phyloP scores from a whole-genome alignment of 2,888 invertebrate genomes.

The Tiliacea aurago region DNA sequence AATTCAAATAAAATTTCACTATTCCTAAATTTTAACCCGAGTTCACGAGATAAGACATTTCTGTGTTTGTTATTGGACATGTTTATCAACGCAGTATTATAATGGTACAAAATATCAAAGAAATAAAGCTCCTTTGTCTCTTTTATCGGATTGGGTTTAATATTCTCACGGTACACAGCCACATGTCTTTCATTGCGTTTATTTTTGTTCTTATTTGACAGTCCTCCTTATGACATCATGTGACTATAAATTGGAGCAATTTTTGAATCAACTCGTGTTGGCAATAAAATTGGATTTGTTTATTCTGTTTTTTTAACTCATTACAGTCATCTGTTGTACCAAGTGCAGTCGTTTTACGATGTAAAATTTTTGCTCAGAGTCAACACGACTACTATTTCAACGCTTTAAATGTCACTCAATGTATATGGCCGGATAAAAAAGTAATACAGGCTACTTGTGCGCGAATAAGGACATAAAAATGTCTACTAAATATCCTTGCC shows the following conservation, averaged over 20 bases:
- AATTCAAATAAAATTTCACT: not conserved
- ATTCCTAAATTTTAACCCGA: conserved; percentile 1
- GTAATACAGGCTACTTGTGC: conserved; percentile 42
- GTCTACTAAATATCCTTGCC: conserved; percentile 60
- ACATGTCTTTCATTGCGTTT: conserved; percentile 87
- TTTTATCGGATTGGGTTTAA: conserved; percentile 80
- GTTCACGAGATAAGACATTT: conserved; percentile 15
- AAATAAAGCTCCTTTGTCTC: conserved; percentile 77
- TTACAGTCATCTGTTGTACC: conserved; percentile 67
- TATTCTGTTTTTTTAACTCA: conserved; percentile 77
- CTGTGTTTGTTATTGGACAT: conserved; percentile 33
- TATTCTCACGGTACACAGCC: conserved; percentile 87
- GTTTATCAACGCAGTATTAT: conserved; percentile 36
- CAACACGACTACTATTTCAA: conserved; percentile 41
- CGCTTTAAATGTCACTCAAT: conserved; percentile 54
- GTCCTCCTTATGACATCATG: conserved; percentile 79
- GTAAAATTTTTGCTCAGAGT: conserved; percentile 30
- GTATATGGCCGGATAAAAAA: conserved; percentile 39
- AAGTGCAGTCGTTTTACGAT: conserved; percentile 56
- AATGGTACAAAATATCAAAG: conserved; percentile 59
- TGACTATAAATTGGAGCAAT: conserved; percentile 85
- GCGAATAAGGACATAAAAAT: conserved; percentile 62
- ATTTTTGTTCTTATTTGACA: conserved; percentile 83
- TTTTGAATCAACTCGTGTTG: conserved; percentile 84
- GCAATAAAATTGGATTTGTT: conserved; percentile 85